Evolutionary conservation across 37 sponge, comb jelly and placozoan species (phyloP), one percentile per base, ranked within the genome.

Genomic region (Hexactinellida sp.): DNA sequence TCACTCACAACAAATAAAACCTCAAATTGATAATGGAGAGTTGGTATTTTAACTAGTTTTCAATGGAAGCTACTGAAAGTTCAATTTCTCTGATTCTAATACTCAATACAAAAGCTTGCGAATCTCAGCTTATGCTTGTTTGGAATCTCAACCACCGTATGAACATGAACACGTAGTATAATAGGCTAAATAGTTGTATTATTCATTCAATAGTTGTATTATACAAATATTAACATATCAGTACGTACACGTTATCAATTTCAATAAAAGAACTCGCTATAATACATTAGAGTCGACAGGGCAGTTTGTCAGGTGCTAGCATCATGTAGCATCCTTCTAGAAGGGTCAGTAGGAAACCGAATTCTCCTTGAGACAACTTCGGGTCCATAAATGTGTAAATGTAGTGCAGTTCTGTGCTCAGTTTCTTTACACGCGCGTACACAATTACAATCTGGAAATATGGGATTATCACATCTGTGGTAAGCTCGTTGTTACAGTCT

Each of bases 351-450:
- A 63, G 76, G 13, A 63, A 63, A 7, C 76, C 76, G 76, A 63
- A 63, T 63, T 63, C 76, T n/a, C 76, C 76, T n/a, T 63, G 76
- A 7, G 76, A 63, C 5, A 63, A n/a, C 13, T 28, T 23, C 28
- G 76, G 76, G 34, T 63, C 76, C 76, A 63, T 63, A 23, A 63
- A 63, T 63, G 76, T 63, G 76, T 63, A 63, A 7, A 63, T 63
- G 76, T 63, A 63, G 13, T 63, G 76, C 76, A 63, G 76, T 63
- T 63, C 76, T 63, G 76, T 63, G 34, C 76, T 63, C 76, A 63
- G 25, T n/a, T 63, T 63, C 76, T 63, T 23, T 25, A 63, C 76
- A 23, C 76, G 76, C 30, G 76, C 76, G 76, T 63, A 63, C 13
- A 63, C 30, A n/a, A 63, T 63, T n/a, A 63, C 76, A 63, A 63